Percentiles rank a stretch among this genome's conserved stretches.
These are phyloP conservation scores for Enteromius afrohamiltoni DNA, from an alignment of 2,797 vertebrate species.

Conservation along the genomic window DNA sequence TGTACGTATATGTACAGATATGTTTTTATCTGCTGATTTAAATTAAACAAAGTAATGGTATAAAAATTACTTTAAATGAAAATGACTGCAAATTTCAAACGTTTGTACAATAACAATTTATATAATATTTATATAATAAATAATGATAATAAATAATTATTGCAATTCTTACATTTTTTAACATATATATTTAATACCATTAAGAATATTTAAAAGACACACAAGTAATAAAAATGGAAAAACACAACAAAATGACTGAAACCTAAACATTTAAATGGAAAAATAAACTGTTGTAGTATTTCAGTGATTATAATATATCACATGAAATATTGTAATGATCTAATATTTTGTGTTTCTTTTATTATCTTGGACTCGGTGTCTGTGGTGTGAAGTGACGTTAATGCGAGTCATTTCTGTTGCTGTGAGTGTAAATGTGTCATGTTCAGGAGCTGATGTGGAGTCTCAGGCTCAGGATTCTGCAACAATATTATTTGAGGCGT, in stretches of 20 bases:
- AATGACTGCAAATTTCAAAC: background rate
- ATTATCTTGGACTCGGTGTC: background rate
- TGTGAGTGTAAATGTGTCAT: background rate
- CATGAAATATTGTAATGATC: background rate
- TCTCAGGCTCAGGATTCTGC: constrained; percentile 91
- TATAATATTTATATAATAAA: background rate
- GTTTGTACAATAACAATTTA: background rate
- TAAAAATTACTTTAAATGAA: background rate
- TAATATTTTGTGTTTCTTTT: background rate
- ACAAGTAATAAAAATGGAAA: background rate
- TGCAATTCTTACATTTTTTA: too few relatives aligned
- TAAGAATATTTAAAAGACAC: background rate
- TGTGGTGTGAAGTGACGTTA: background rate
- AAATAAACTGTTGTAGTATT: background rate
- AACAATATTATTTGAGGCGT: constrained; percentile 90
- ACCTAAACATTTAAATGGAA: background rate
- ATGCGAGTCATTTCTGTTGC: background rate
- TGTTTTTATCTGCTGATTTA: too few relatives aligned
- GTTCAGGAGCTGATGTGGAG: constrained; percentile 84
- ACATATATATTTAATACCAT: background rate
- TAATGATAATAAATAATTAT: background rate
- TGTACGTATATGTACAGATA: too few relatives aligned
- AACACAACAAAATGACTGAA: background rate
- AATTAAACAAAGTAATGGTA: background rate
- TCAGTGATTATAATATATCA: background rate